These are phyloP conservation scores for Romanogobio albipinnatus DNA, from an alignment of 2,113 vertebrate species.

Conservation along the genomic window DNA sequence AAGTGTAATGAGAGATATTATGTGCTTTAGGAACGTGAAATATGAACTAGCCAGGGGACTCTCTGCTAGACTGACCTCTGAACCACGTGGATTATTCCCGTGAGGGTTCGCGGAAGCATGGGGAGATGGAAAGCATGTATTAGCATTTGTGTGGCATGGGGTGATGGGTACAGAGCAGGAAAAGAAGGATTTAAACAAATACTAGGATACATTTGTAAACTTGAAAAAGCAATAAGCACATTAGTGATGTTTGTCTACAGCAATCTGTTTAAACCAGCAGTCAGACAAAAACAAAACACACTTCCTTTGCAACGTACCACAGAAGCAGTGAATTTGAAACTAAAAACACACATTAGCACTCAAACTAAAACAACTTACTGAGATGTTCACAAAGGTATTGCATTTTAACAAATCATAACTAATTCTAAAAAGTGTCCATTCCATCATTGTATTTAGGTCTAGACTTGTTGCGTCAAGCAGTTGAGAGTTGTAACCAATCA, in stretches of 20 bases:
- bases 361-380: not conserved
- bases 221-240: conserved; percentile 43
- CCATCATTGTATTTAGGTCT: not conserved
- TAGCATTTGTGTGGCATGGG: not conserved
- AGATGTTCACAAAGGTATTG: conserved; percentile 1
- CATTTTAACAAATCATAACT: not conserved
- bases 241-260: conserved; percentile 33
- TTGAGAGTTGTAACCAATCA: not conserved
- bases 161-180: not conserved
- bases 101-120: conserved; percentile 49
- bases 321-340: conserved; percentile 12
- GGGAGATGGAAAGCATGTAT: conserved; percentile 4
- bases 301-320: not conserved
- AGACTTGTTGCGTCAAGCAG: not conserved
- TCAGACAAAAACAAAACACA: not conserved
- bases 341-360: conserved; percentile 19
- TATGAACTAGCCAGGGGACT: conserved; percentile 61
- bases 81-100: conserved; percentile 68
- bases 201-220: conserved; percentile 20
- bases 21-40: conserved; percentile 55
- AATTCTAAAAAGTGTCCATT: not conserved
- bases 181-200: conserved; percentile 32
- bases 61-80: conserved; percentile 64
- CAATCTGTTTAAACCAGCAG: conserved; percentile 16
- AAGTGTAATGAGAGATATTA: conserved; percentile 64